These are phyloP conservation scores for Enteromius mattozi DNA, from an alignment of 2,797 vertebrate species.

Conservation along the genomic window DNA sequence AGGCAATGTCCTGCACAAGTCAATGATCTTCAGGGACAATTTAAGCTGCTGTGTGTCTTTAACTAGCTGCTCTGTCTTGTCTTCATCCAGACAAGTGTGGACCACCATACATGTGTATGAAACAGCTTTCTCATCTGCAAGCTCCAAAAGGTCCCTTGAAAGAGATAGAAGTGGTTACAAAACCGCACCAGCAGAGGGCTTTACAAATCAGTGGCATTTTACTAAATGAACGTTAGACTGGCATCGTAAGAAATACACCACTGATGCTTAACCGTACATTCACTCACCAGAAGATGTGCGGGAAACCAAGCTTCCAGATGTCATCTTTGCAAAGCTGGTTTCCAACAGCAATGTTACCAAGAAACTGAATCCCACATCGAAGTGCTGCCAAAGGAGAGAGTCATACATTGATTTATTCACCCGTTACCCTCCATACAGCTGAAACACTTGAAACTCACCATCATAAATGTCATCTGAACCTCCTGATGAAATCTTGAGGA, in stretches of 20 bases:
- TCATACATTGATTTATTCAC: constrained; percentile 31
- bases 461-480: constrained; percentile 43
- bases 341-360: constrained; percentile 82
- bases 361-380: constrained; percentile 83
- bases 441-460: constrained; percentile 51
- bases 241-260: constrained; percentile 42
- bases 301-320: constrained; percentile 78
- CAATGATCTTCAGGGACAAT: constrained; percentile 76
- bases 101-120: constrained; percentile 90
- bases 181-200: constrained; percentile 6
- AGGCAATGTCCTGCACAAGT: constrained; percentile 79
- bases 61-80: constrained; percentile 73
- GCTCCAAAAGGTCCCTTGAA: constrained; percentile 83
- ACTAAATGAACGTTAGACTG: constrained; percentile 32
- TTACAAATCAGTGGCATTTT: constrained; percentile 9
- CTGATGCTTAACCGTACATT: constrained; percentile 45
- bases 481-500: constrained; percentile 49
- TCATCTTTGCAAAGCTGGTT: constrained; percentile 81
- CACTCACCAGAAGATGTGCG: constrained; percentile 79
- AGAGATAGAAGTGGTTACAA: constrained; percentile 33
- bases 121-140: constrained; percentile 84
- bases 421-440: not conserved
- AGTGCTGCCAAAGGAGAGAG: constrained; percentile 69
- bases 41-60: constrained; percentile 64
- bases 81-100: constrained; percentile 86